Conservation (phyloP, 2,797 vertebrate species). For the Strix occidentalis region DNA sequence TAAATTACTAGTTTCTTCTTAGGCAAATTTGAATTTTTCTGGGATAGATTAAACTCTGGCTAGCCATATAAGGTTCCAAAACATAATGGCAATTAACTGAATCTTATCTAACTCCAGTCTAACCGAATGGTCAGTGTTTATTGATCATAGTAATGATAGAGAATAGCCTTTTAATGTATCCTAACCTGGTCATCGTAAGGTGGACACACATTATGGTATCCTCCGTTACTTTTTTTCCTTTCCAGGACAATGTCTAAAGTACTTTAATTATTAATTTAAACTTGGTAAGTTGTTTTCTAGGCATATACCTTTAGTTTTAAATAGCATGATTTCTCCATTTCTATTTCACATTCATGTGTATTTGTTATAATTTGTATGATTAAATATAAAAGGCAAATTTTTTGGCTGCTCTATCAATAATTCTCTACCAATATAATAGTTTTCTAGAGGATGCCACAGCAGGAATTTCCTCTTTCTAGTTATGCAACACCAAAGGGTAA, state of each 20-base stretch:
- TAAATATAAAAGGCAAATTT: not conserved
- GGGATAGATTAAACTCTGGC: not conserved
- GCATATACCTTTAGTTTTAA: not conserved
- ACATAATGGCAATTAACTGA: not conserved
- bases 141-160: not conserved
- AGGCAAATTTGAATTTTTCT: not conserved
- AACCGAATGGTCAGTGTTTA: not conserved
- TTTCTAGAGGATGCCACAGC: not conserved
- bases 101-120: not conserved
- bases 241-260: not conserved
- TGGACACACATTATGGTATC: not conserved
- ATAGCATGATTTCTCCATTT: not conserved
- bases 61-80: not conserved
- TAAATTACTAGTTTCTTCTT: not conserved
- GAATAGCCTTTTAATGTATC: not conserved
- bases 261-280: not conserved
- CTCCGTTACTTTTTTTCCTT: not conserved
- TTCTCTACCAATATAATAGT: not conserved
- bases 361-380: not conserved
- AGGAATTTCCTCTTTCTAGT: not conserved
- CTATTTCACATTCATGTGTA: not conserved
- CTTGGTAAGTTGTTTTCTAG: not conserved
- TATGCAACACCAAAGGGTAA: not conserved
- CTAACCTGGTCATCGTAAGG: not conserved
- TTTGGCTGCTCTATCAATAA: not conserved